Evolutionary conservation across 2,113 vertebrate species (phyloP).

Genomic region (Rhynchopsitta pachyrhyncha): DNA sequence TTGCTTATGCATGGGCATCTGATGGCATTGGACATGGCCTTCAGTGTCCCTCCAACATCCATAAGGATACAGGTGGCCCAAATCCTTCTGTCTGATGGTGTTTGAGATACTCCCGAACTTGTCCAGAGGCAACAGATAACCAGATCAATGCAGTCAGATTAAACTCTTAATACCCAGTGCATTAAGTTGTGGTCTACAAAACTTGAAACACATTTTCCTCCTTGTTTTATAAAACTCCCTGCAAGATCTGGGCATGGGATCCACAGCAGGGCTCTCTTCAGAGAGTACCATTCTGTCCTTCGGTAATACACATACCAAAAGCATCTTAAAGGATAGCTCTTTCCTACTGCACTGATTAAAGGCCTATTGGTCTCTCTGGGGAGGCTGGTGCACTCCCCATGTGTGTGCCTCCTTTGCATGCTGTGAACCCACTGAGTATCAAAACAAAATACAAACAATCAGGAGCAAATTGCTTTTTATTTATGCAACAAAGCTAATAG

Average conservation of each 20-base stretch:
- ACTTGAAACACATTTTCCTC: not conserved
- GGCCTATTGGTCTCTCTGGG: not conserved
- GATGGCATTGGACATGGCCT: not conserved
- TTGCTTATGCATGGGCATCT: not conserved
- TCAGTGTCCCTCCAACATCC: not conserved
- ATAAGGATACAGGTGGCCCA: not conserved
- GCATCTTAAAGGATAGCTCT: not conserved
- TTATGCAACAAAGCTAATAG: conserved; percentile 4
- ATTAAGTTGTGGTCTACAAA: not conserved
- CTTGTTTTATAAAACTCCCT: not conserved
- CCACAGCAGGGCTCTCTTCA: not conserved
- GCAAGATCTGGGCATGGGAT: not conserved
- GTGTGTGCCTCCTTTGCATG: not conserved
- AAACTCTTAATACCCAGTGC: not conserved
- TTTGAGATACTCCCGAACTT: not conserved
- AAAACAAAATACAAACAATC: not conserved
- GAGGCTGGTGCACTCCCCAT: not conserved
- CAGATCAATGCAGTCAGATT: not conserved
- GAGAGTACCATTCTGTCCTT: not conserved
- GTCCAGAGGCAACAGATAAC: not conserved
- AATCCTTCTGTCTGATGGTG: not conserved
- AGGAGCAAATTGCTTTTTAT: not conserved
- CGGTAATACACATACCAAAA: not conserved
- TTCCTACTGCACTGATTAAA: not conserved
- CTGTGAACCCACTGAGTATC: not conserved